Conservation (phyloP, 2,797 vertebrate species). For the Centroberyx gerrardi region DNA sequence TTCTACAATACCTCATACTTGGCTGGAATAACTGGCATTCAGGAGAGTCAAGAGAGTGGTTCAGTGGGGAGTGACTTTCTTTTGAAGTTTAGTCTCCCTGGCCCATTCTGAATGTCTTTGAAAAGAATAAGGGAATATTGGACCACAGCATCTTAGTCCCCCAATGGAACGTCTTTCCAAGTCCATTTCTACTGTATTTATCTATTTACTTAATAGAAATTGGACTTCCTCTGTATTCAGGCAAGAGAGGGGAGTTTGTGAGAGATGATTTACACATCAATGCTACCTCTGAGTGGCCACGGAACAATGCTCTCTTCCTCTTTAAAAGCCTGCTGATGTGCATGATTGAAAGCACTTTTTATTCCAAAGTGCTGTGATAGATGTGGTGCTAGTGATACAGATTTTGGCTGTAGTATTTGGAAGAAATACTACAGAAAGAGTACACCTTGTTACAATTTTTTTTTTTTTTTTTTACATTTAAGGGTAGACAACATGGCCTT, state of each 20-base stretch:
- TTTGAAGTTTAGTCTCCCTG: conserved; percentile 74
- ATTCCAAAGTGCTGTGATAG: conserved; percentile 25
- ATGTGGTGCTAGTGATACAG: conserved; percentile 24
- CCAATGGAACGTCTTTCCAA: conserved; percentile 29
- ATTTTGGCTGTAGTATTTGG: neutral
- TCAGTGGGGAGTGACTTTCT: conserved; percentile 65
- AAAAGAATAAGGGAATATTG: conserved; percentile 66
- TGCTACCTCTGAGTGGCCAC: conserved; percentile 39
- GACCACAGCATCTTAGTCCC: conserved; percentile 54
- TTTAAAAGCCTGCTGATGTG: conserved; percentile 51
- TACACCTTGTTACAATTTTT: neutral
- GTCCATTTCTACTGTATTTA: conserved; percentile 57
- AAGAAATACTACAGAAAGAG: neutral
- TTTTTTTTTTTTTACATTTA: neutral
- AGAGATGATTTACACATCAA: conserved; percentile 73
- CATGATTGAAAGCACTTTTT: conserved; percentile 53
- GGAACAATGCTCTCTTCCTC: conserved; percentile 54
- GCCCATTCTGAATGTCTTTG: conserved; percentile 63
- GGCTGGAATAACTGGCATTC: conserved; percentile 82
- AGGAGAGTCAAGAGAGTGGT: conserved; percentile 70
- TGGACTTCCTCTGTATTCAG: conserved; percentile 45
- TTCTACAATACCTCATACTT: conserved; percentile 70
- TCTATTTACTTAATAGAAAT: conserved; percentile 69
- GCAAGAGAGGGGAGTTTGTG: conserved; percentile 27
- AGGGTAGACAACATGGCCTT: conserved; percentile 1